Conservation (phyloP, 2,888 invertebrate species). For the Nephrotoma appendiculata region DNA sequence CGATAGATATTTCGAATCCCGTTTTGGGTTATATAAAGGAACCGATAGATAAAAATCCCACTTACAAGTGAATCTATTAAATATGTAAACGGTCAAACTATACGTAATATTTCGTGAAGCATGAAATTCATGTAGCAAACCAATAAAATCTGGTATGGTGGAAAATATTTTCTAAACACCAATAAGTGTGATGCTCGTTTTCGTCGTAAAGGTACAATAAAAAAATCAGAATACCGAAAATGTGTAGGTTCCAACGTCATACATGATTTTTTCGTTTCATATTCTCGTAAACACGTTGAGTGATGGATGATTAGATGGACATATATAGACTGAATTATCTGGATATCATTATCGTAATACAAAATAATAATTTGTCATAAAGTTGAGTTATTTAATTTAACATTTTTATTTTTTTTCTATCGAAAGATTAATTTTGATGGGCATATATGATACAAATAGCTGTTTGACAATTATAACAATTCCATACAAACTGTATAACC, state of each 20-base stretch:
- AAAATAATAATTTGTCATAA: not conserved
- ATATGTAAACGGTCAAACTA: no score
- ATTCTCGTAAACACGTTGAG: not conserved
- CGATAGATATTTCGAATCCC: no score
- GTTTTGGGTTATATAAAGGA: no score
- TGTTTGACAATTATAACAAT: not conserved
- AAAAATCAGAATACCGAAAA: not conserved
- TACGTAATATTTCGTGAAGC: not conserved
- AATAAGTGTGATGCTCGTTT: not conserved
- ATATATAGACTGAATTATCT: not conserved
- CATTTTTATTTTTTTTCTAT: not conserved
- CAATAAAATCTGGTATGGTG: not conserved
- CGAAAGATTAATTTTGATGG: not conserved
- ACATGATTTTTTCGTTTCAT: not conserved
- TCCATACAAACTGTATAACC: not conserved
- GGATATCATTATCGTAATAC: not conserved
- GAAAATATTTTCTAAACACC: not conserved
- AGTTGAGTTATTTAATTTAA: not conserved
- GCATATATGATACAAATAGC: not conserved
- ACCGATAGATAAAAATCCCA: no score
- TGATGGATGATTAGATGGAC: not conserved
- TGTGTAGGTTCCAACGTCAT: not conserved
- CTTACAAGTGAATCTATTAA: no score
- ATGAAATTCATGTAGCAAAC: not conserved
- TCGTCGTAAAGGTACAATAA: not conserved